Evolutionary conservation across 2,113 vertebrate species (phyloP), one percentile per base, ranked within the genome.

Genomic region (Butorides virescens): DNA sequence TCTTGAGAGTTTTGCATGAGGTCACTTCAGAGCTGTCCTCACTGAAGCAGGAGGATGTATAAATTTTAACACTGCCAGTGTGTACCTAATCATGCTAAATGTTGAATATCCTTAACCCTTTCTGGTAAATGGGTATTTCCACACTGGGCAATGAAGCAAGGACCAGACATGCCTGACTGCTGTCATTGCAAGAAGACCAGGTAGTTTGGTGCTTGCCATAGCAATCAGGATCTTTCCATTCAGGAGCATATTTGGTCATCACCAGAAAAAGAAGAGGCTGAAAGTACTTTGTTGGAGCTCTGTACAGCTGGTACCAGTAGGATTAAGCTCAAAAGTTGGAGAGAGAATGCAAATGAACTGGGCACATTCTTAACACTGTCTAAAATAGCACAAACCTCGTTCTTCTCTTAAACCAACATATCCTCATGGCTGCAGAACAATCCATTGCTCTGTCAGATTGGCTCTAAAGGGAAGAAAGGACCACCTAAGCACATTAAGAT

Each of bases 1-100:
- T 47, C 94, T 53, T 39, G 55, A 55, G 93, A 55, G 76, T 50
- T 96, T 86, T 95, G 88, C 83, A 68, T 26, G 7, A 87, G 74
- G 87, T 82, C 77, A 74, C 39, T 81, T 79, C 44, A 89, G 70
- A 88, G 82, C 55, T 83, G 50, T 50, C 66, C 74, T 53, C 49
- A 8, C 46, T 37, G 71, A 61, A 47, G 44, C 26, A 63, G 81
- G 46, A 79, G n/a, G 63, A 58, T 62, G 20, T 25, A 36, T 16
- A 47, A 49, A 67, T 73, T 50, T 86, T 42, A 84, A 56, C 15
- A 67, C 7, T n/a, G n/a, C 14, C 72, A 59, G 3, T 9, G 19
- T 74, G 29, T 4, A 52, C 39, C 44, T 62, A 17, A 58, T 55
- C 8, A 4, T 26, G 20, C 37, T 68, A 80, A 79, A 83, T 1